Base-by-base conservation (phyloP, 2,888 invertebrate genomes). In the Volucella inflata region DNA sequence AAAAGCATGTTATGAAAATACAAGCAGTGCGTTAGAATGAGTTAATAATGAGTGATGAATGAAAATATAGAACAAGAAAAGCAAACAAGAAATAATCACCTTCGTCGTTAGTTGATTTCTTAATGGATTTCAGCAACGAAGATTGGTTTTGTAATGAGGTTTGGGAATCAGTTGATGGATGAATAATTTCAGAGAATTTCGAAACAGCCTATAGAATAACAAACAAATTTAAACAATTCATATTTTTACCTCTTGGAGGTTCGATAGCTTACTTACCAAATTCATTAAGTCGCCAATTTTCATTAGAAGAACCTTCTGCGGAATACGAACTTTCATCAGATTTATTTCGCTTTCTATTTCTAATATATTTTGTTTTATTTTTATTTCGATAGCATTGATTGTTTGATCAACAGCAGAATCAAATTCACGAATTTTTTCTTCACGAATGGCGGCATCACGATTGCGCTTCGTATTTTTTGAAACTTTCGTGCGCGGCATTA, bases 401-500 rank as follows among this genome's bases (percentile, higher is more conserved):
- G 87, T 87, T 46, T 89, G 88, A 14, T 92, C 92, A 38, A 90
- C 70, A 40, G 89, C 88, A 2, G 90, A 80, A 84, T 92, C 91
- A 67, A 88, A 90, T 60, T 90, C 89, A 42, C 90, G 89, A 8
- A 91, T 87, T 71, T 90, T 91, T 72, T 90, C 90, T 77, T 92
- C 91, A n/a, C 90, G 91, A 76, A 89, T 89, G 36, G 91, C 89
- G 3, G 89, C 90, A 48, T 92, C 92, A 10, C 92, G 91, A 85
- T 91, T 92, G 12, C 92, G 89, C 71, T 92, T 92, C 0, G 90
- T 88, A 83, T 90, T 90, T 81, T 91, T 91, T 38, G 91, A 88
- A 79, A 92, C 88, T 87, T 92, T 92, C n/a, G 92, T 92, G 55
- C 92, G 90, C 70, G 92, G 92, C 92, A 92, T 92, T 70, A n/a